Percentiles rank a stretch among this genome's conserved stretches.
phyloP scores from a whole-genome alignment of 2,113 vertebrate genomes.

The Gracilinanus agilis region DNA sequence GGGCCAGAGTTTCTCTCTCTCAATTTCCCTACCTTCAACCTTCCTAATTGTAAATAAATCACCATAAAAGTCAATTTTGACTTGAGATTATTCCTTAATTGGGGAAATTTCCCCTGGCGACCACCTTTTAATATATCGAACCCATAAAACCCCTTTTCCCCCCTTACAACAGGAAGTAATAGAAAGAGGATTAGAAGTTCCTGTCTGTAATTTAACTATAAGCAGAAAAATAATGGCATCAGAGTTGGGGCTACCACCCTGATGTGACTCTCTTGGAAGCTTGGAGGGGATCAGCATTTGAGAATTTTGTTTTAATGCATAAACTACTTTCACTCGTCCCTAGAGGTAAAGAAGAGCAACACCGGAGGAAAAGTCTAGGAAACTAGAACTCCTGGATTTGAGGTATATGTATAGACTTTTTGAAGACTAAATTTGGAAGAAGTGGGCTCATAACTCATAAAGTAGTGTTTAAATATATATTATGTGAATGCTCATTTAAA shows the following conservation, averaged over 20 bases:
- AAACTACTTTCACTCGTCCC: neutral
- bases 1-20: too few species aligned
- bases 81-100: too few species aligned
- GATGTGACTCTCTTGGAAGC: neutral
- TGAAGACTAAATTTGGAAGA: neutral
- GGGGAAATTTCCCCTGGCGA: too few species aligned
- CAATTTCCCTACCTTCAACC: too few species aligned
- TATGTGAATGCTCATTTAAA: neutral
- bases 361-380: neutral
- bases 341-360: neutral
- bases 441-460: neutral
- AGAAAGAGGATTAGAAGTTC: neutral
- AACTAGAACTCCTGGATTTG: neutral
- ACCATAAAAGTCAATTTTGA: too few species aligned
- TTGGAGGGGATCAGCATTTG: neutral
- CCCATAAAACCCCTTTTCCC: too few species aligned
- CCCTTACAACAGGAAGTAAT: neutral
- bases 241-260: neutral
- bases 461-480: neutral
- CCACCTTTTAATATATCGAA: too few species aligned
- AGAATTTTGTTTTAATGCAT: neutral
- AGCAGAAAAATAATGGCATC: neutral
- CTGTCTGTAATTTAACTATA: neutral
- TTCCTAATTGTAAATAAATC: too few species aligned
- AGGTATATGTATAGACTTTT: neutral